Base-by-base conservation (phyloP, 2,888 invertebrate genomes). In the Mesochorus sp. region DNA sequence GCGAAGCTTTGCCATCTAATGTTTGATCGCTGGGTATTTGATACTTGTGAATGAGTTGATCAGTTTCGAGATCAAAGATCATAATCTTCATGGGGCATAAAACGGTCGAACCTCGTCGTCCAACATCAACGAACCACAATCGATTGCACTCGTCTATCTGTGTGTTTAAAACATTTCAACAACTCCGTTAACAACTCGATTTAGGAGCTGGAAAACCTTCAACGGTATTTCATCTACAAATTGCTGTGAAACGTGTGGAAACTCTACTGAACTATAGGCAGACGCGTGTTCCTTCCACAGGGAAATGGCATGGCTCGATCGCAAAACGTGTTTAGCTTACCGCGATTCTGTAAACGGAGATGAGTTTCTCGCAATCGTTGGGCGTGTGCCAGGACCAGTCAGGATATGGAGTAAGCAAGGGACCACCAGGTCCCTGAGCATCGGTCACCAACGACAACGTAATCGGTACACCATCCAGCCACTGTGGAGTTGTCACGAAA, bases 81-180 rank as follows among this genome's bases (percentile, higher is more conserved):
- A 92, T 80, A 59, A 92, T 88, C 83, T 92, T 92, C 26, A 88
- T 77, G 0, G 90, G 91, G 59, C 92, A 92, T 34, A 88, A 79
- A 5, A 86, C 17, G 2, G 84, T 80, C 1, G 62, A 51, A 4
- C 64, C 62, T 3, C 79, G 71, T 42, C 87, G 81, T 1, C 92
- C 92, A 1, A 85, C 86, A 80, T 92, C 92, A 71, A 91, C 85
- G 24, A 91, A 82, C 92, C 92, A 92, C 76, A 92, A 86, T 49
- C 92, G 89, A 82, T 91, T 83, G 81, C 89, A 91, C 70, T 90
- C 90, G 84, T 92, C 92, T 76, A 91, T 90, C 91, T 91, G 82
- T 61, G 47, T 44, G 21, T 19, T n/a, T 0, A 5, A 51, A 42
- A 67, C 6, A 28, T 44, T 53, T 26, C 12, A 21, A 68, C 6